A percentile compares a stretch with the other conserved stretches of the same genome.
Evolutionary conservation across 2,113 vertebrate species (phyloP).

Genomic region (Balaenoptera acutorostrata): DNA sequence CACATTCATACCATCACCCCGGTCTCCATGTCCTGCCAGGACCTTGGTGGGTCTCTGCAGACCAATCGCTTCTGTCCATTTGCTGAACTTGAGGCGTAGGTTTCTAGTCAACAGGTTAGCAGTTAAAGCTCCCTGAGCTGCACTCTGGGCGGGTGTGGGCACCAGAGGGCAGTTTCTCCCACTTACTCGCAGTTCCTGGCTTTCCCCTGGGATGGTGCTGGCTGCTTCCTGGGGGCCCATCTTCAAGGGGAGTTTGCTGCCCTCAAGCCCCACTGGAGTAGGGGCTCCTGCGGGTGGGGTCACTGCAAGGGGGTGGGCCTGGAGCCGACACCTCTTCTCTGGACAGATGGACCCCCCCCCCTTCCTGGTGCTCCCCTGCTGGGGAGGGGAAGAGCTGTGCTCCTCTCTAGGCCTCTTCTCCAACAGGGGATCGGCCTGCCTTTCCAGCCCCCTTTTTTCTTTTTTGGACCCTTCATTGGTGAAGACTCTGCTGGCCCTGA

Average conservation of each 20-base stretch:
- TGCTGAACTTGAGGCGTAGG: neutral
- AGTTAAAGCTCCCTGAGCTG: neutral
- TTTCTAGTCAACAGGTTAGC: neutral
- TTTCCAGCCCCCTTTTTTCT: conserved; percentile 57
- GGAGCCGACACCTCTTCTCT: conserved; percentile 57
- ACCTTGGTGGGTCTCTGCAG: neutral
- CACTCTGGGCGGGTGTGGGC: neutral
- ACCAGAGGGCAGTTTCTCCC: neutral
- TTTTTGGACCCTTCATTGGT: conserved; percentile 78
- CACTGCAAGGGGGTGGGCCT: neutral
- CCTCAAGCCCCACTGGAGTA: neutral
- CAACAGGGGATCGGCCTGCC: neutral
- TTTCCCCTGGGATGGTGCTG: neutral
- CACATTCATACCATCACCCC: too few relatives aligned
- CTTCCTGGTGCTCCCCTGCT: neutral
- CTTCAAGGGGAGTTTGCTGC: neutral
- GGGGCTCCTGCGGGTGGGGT: neutral
- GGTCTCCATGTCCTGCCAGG: neutral
- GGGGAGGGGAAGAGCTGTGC: neutral
- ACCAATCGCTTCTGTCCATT: neutral
- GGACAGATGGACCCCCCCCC: conserved; percentile 45
- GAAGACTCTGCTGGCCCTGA: conserved; percentile 69
- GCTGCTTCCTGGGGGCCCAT: neutral
- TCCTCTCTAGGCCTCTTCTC: neutral
- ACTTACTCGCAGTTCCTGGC: neutral